Evolutionary conservation across 2,113 vertebrate genomes (phyloP), one percentile per base, ranked within the genome.

Genomic region (Prionailurus bengalensis): DNA sequence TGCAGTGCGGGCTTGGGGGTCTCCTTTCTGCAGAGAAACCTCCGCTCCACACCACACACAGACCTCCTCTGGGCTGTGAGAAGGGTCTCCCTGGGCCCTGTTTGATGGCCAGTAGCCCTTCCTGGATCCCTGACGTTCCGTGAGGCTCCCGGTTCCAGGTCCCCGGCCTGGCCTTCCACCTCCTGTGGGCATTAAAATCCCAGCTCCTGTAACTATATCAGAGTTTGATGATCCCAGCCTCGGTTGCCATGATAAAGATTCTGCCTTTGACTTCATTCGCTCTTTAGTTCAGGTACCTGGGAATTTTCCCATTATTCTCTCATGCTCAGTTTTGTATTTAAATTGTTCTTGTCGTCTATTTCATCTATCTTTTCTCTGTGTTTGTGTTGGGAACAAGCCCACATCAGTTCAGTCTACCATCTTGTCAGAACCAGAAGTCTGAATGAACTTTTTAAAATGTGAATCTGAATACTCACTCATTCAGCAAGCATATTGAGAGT

Each of bases 281-380:
- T 92, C 48, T 78, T 39, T 36, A 68, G 66, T 93, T 73, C 65
- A 73, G 33, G 11, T 51, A n/a, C n/a, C 89, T 81, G 83, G 83
- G 45, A 11, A 16, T 53, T 65, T 81, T 36, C 19, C 17, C 25
- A 4, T 66, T 27, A 36, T 45, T 92, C 71, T 85, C 80, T 58
- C 31, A 17, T 68, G 74, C 84, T 88, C 39, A 83, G 7, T 82
- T 33, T 36, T 53, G 42, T n/a, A 55, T 53, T 55, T 45, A 58
- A 42, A 58, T 93, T 71, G 25, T 58, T 70, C 45, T 89, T 68
- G 36, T 15, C 70, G 15, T 70, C 7, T 70, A 53, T 29, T 68
- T 93, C 13, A 25, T 25, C 29, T 58, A 33, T 42, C 33, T 25
- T 33, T 84, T 89, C 23, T 55, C 2, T 80, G 45, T 55, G 53